Evolutionary conservation across 2,888 invertebrate species (phyloP).

Genomic region (Ferdinandea cuprea): DNA sequence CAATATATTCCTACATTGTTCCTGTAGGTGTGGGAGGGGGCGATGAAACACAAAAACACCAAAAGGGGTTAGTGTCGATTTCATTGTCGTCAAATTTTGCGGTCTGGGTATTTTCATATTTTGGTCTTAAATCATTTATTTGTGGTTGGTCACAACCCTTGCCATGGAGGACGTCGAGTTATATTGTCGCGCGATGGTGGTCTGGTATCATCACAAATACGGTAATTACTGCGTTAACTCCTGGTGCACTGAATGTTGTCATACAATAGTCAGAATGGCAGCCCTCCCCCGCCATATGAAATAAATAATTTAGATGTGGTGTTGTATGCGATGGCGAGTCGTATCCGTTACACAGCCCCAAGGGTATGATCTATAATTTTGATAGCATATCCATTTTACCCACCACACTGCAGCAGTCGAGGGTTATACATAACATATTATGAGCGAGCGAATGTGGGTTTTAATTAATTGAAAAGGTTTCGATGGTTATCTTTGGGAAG

Average conservation of each 20-base stretch:
- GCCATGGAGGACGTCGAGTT: constrained; percentile 5
- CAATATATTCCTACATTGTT: constrained; percentile 77
- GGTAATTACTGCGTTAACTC: constrained; percentile 52
- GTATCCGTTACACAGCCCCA: constrained; percentile 62
- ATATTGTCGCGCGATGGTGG: constrained; percentile 39
- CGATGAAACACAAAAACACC: not conserved
- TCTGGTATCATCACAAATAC: constrained; percentile 39
- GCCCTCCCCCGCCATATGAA: no score
- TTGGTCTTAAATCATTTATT: constrained; percentile 67
- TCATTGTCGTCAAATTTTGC: constrained; percentile 47
- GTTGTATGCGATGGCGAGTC: constrained; percentile 15
- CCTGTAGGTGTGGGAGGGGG: not conserved
- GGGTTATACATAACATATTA: not conserved
- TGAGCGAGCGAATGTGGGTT: constrained; percentile 55
- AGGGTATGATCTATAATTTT: constrained; percentile 73
- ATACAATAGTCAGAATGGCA: no score
- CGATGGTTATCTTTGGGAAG: constrained; percentile 9
- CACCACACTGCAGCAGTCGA: not conserved
- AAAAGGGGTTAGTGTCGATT: constrained; percentile 56
- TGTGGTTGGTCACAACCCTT: constrained; percentile 36
- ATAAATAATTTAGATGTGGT: constrained; percentile 58
- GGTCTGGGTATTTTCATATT: constrained; percentile 16
- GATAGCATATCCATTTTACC: constrained; percentile 46
- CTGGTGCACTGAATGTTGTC: constrained; percentile 30
- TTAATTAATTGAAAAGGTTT: constrained; percentile 65